phyloP scores from a whole-genome alignment of 2,113 vertebrate species.

The Aleadryas rufinucha region DNA sequence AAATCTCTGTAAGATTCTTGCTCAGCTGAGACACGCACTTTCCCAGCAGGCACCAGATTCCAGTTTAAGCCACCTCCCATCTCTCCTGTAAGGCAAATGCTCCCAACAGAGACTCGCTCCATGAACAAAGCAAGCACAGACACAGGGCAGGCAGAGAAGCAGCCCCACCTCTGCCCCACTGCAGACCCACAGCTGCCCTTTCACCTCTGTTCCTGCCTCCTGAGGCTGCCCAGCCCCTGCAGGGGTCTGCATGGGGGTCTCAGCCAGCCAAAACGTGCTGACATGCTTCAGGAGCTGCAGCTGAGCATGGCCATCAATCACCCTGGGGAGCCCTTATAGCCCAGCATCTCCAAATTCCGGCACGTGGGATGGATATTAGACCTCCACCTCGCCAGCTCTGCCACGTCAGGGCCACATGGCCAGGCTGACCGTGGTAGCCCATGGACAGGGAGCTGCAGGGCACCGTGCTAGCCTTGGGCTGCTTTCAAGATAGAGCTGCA shows the following conservation, averaged over 20 bases:
- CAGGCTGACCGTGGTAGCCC: rapidly evolving
- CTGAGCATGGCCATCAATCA: not conserved
- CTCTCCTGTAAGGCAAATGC: not conserved
- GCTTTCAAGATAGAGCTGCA: not conserved
- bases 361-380: too few relatives aligned
- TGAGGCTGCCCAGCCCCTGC: not conserved
- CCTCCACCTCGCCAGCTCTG: not conserved
- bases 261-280: rapidly evolving
- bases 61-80: not conserved
- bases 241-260: not conserved
- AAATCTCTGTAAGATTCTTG: not conserved
- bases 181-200: not conserved
- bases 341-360: not conserved
- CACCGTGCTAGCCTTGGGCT: not conserved
- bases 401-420: not conserved
- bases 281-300: not conserved
- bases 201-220: not conserved
- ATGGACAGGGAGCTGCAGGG: not conserved
- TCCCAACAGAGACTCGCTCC: not conserved
- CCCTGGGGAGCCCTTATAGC: not conserved
- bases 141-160: not conserved
- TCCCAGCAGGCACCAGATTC: not conserved
- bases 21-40: not conserved
- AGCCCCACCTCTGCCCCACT: not conserved
- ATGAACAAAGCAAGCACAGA: not conserved